Evolutionary conservation across 2,888 invertebrate genomes (phyloP).

Genomic region (Coelinius sp.): DNA sequence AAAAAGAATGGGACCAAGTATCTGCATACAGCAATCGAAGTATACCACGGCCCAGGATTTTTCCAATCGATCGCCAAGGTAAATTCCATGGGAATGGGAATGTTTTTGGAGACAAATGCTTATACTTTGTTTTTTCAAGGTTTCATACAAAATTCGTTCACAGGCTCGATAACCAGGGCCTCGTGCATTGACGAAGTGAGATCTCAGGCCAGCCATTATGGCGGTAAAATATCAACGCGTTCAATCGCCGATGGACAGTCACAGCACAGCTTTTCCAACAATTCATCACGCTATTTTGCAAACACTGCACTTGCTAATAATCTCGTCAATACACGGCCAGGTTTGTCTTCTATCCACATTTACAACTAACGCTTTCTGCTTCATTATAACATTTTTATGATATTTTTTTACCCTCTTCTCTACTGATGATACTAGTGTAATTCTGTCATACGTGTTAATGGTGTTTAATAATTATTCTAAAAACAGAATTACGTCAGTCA

Average conservation of each 20-base stretch:
- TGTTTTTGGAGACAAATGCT: background rate
- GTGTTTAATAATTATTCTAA: conserved; percentile 26
- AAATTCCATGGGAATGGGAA: conserved; percentile 10
- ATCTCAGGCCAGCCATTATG: conserved; percentile 79
- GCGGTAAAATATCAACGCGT: conserved; percentile 76
- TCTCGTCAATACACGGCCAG: conserved; percentile 82
- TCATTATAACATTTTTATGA: no score
- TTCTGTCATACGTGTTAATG: conserved; percentile 22
- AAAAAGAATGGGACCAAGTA: conserved; percentile 90
- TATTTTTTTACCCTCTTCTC: background rate
- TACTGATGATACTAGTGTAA: background rate
- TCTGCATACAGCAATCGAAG: conserved; percentile 93
- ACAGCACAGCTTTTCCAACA: conserved; percentile 89
- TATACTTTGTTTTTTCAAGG: conserved; percentile 16
- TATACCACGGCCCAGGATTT: conserved; percentile 89
- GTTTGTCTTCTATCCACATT: conserved; percentile 59
- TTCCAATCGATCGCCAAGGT: conserved; percentile 78
- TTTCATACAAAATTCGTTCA: conserved; percentile 31
- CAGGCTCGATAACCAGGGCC: conserved; percentile 69
- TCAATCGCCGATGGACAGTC: conserved; percentile 92
- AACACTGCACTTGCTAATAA: conserved; percentile 81
- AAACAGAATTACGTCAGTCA: conserved; percentile 85
- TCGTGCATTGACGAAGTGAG: conserved; percentile 81
- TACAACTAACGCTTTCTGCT: background rate
- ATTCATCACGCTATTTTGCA: conserved; percentile 82